These are phyloP conservation scores for Drosophila paulistorum DNA, from an alignment of 1,140 invertebrate genomes.

Conservation along the genomic window DNA sequence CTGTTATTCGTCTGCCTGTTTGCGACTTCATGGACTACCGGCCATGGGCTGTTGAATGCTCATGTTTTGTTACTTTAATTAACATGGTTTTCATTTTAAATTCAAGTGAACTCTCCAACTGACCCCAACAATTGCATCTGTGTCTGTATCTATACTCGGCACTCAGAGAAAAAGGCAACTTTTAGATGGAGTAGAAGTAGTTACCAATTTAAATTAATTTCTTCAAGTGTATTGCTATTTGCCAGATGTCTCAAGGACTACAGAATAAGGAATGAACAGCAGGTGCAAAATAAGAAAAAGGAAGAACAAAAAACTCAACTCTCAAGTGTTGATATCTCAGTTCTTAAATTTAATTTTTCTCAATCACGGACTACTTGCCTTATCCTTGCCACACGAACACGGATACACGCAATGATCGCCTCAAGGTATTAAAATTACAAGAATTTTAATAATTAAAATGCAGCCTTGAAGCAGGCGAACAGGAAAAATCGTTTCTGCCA, in stretches of 20 bases:
- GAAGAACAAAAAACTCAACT: neutral
- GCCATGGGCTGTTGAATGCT: neutral
- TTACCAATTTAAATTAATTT: neutral
- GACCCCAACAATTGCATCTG: neutral
- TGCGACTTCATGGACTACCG: neutral
- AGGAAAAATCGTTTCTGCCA: slow-evolving; percentile 45
- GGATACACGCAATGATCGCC: slow-evolving; percentile 45
- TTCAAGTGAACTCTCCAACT: neutral
- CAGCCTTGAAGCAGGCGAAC: slow-evolving; percentile 29
- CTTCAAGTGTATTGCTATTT: slow-evolving; percentile 8
- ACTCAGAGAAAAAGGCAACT: neutral
- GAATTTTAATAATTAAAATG: slow-evolving; percentile 71
- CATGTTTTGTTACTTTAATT: slow-evolving; percentile 11
- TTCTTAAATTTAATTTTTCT: slow-evolving; percentile 41
- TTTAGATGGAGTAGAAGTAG: neutral
- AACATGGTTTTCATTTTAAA: neutral
- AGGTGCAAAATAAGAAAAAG: neutral
- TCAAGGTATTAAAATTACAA: slow-evolving; percentile 47
- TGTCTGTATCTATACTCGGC: no score
- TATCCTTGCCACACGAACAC: slow-evolving; percentile 26
- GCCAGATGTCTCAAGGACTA: neutral
- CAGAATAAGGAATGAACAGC: no score
- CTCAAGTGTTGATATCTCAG: slow-evolving; percentile 7
- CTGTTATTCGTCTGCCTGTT: neutral
- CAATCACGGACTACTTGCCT: slow-evolving; percentile 29